These are phyloP conservation scores for Cisticola juncidis DNA, from an alignment of 2,113 vertebrate species.

Conservation along the genomic window DNA sequence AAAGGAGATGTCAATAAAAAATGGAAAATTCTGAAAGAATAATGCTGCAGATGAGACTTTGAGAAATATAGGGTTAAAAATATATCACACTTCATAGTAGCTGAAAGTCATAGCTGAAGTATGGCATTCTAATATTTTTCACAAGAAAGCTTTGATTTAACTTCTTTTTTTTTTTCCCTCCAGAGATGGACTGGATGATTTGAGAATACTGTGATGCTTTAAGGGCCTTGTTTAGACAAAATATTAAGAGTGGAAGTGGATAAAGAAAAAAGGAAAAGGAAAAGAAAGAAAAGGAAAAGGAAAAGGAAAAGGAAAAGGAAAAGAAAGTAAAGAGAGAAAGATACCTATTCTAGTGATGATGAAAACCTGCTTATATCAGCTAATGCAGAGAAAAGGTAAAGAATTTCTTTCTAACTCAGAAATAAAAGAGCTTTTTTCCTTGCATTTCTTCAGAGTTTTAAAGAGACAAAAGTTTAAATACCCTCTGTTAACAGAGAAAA, in stretches of 20 bases:
- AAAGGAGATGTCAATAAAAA: neutral
- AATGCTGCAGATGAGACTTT: neutral
- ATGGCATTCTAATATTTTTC: neutral
- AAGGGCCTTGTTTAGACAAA: neutral
- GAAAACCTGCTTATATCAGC: neutral
- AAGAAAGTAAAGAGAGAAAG: neutral
- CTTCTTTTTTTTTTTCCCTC: neutral
- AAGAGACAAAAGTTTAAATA: neutral
- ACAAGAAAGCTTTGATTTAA: neutral
- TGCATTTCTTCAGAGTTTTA: neutral
- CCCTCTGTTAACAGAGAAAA: neutral
- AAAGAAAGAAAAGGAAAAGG: too few relatives aligned
- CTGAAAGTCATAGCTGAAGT: neutral
- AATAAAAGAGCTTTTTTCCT: neutral
- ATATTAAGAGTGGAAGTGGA: neutral
- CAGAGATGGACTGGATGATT: neutral
- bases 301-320: rapidly evolving
- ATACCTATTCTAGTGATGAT: neutral
- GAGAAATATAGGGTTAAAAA: neutral
- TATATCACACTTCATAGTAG: neutral
- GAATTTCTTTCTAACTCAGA: neutral
- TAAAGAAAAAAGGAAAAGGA: rapidly evolving
- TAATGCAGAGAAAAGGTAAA: neutral
- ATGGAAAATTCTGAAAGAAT: neutral
- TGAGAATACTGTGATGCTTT: neutral